phyloP scores from a whole-genome alignment of 2,888 invertebrate genomes.

The Anthophora plumipes region DNA sequence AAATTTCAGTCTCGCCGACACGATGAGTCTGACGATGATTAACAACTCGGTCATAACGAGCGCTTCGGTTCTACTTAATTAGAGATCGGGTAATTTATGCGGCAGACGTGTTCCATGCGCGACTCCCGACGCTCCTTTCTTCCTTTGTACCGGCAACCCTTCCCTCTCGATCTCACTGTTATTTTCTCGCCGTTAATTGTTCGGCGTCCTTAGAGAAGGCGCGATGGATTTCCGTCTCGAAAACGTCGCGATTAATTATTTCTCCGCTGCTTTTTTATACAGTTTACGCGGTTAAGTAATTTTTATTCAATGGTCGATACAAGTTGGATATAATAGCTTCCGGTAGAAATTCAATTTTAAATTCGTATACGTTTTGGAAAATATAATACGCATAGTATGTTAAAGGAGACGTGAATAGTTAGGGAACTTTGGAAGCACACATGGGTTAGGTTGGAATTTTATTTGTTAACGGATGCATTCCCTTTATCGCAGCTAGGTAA shows the following conservation, averaged over 20 bases:
- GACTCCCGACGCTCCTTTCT: constrained; percentile 27
- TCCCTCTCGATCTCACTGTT: constrained; percentile 15
- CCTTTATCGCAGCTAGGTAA: constrained; percentile 29
- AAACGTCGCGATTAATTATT: constrained; percentile 42
- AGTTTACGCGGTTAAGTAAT: background rate
- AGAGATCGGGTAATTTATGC: constrained; percentile 72
- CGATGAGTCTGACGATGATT: constrained; percentile 63
- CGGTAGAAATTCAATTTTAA: no score
- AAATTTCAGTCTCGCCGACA: constrained; percentile 47
- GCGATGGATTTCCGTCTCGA: constrained; percentile 43
- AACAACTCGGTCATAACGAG: constrained; percentile 66
- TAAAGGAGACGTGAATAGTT: background rate
- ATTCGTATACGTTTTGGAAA: no score
- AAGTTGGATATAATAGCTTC: no score
- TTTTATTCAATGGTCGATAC: no score
- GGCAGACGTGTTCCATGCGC: constrained; percentile 56
- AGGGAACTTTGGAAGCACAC: background rate
- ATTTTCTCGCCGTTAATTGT: constrained; percentile 60
- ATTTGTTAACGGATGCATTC: background rate
- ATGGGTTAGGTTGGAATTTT: background rate
- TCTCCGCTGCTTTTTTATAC: constrained; percentile 27
- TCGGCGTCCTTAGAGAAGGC: constrained; percentile 43
- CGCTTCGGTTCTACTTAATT: constrained; percentile 69
- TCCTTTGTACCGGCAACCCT: constrained; percentile 1
- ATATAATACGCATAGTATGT: no score